These are phyloP conservation scores for Cactoblastis cactorum DNA, from an alignment of 2,888 invertebrate species.

Conservation along the genomic window DNA sequence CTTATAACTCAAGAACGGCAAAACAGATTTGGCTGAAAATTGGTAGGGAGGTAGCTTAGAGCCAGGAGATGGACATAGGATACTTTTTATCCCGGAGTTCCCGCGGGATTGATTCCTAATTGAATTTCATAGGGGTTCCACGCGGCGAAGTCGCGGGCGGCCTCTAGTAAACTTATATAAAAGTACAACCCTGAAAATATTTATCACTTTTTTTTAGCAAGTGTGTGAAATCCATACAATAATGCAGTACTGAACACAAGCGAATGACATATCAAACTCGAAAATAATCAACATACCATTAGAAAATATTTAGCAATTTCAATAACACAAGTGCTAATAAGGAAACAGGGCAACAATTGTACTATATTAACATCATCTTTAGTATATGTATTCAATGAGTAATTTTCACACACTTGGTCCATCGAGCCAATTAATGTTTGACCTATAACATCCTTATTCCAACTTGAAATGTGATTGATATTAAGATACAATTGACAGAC, in stretches of 20 bases:
- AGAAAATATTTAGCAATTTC: constrained; percentile 2
- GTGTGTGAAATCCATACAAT: neutral
- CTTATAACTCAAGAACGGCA: too few relatives aligned
- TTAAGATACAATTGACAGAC: too few relatives aligned
- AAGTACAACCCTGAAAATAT: too few relatives aligned
- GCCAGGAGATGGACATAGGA: too few relatives aligned
- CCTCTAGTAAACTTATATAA: too few relatives aligned
- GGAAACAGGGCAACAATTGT: constrained; percentile 1
- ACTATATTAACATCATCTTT: neutral
- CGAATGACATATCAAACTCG: neutral
- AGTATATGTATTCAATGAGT: constrained; percentile 1
- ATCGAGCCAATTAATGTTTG: neutral
- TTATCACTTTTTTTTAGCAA: neutral
- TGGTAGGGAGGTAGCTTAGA: too few relatives aligned
- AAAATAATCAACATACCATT: constrained; percentile 2
- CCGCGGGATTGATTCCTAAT: too few relatives aligned
- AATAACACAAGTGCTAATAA: constrained; percentile 4
- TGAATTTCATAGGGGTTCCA: too few relatives aligned
- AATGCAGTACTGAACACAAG: neutral
- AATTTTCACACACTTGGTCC: constrained; percentile 1
- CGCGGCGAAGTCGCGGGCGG: too few relatives aligned
- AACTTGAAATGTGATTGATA: neutral
- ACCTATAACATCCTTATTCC: neutral
- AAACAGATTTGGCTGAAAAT: too few relatives aligned
- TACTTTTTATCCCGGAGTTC: too few relatives aligned